These are phyloP conservation scores for Mercenaria mercenaria DNA, from an alignment of 1,140 invertebrate species.

Conservation along the genomic window DNA sequence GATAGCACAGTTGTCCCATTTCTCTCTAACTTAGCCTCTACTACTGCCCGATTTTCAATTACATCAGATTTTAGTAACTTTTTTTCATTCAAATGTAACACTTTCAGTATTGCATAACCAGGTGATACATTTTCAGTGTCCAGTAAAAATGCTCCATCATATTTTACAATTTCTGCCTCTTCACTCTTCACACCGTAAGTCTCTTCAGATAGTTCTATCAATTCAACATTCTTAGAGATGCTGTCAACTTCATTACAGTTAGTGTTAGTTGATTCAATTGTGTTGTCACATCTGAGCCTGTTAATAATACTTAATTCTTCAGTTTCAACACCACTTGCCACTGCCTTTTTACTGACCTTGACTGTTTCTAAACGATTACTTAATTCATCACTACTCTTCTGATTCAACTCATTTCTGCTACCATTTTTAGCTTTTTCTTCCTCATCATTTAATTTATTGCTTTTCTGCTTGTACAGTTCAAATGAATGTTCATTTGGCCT, in stretches of 20 bases:
- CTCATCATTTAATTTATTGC: background rate
- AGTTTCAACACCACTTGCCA: no score
- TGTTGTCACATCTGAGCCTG: no score
- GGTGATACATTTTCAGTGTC: background rate
- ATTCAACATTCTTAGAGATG: no score
- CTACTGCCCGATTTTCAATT: background rate
- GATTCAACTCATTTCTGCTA: background rate
- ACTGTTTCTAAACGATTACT: background rate
- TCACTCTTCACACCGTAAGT: no score
- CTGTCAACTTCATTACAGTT: background rate
- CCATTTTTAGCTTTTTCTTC: background rate
- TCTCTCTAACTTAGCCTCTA: background rate
- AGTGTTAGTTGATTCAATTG: background rate
- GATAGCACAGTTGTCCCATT: background rate
- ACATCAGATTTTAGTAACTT: background rate
- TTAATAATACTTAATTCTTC: no score
- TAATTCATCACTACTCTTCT: background rate
- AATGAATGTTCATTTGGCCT: no score
- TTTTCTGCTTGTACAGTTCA: no score
- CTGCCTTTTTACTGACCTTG: no score
- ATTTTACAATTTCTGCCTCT: background rate
- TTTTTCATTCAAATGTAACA: background rate
- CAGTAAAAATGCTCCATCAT: background rate
- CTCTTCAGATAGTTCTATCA: background rate
- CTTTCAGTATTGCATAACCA: conserved; percentile 2